Percentiles rank a stretch among this genome's conserved stretches.
phyloP scores from a whole-genome alignment of 2,113 vertebrate genomes.

The Vanacampus margaritifer region DNA sequence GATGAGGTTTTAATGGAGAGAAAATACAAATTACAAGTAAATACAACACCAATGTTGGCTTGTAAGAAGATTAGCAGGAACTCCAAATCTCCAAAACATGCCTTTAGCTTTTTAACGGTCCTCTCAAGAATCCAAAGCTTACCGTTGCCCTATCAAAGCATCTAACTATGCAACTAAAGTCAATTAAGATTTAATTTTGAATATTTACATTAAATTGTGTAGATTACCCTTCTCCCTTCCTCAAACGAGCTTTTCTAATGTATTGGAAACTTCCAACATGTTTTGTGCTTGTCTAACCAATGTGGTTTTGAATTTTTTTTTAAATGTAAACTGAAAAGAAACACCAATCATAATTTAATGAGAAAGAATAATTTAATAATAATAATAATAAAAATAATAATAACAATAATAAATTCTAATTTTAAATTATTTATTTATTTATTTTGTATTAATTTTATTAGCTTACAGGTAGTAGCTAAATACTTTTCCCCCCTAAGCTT shows the following conservation, averaged over 20 bases:
- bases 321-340: neutral
- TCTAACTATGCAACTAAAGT: neutral
- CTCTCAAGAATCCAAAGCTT: neutral
- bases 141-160: neutral
- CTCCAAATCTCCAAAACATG: neutral
- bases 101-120: neutral
- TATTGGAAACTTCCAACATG: no score
- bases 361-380: neutral
- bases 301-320: no score
- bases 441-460: no score
- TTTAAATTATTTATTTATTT: no score
- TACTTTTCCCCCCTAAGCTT: no score
- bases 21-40: slow-evolving; percentile 53
- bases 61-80: slow-evolving; percentile 5
- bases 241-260: no score
- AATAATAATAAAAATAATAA: neutral
- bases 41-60: slow-evolving; percentile 27
- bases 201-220: neutral
- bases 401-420: no score
- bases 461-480: no score
- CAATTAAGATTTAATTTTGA: no score
- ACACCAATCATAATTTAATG: neutral
- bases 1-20: slow-evolving; percentile 59
- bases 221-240: no score
- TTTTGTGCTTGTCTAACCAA: no score